Conservation (phyloP, 2,113 vertebrate species). For the Corvus cornix region DNA sequence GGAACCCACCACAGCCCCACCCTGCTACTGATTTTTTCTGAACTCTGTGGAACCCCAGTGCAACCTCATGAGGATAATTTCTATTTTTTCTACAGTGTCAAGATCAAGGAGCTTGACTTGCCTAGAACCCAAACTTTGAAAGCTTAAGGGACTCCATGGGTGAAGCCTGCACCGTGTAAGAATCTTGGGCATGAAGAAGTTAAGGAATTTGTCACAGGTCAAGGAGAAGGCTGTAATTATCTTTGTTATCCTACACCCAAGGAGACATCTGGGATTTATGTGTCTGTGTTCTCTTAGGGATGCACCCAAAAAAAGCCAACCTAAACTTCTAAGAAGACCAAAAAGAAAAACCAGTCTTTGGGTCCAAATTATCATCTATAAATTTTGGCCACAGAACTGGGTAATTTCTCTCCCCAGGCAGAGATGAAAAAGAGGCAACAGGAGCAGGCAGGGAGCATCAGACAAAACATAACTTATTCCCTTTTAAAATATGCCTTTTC, state of each 20-base stretch:
- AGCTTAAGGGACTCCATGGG: neutral
- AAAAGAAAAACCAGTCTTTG: neutral
- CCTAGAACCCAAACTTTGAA: neutral
- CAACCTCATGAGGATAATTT: neutral
- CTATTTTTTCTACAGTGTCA: neutral
- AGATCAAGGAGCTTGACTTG: neutral
- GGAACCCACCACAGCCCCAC: neutral
- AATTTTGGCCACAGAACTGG: neutral
- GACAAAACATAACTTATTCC: neutral
- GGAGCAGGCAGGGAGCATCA: neutral
- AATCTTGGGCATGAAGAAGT: neutral
- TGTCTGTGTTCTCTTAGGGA: neutral
- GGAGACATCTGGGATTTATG: neutral
- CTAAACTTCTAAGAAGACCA: neutral
- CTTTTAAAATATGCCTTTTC: neutral
- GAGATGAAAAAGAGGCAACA: neutral
- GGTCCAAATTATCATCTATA: neutral
- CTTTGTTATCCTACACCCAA: neutral
- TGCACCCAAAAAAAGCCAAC: neutral
- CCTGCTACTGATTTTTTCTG: no score
- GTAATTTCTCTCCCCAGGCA: neutral
- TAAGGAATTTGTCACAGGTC: neutral
- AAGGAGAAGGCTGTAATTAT: neutral
- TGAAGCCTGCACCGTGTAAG: neutral
- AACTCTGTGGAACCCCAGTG: neutral